These are phyloP conservation scores for Lacanobia oleracea DNA, from an alignment of 2,888 invertebrate species.

Conservation along the genomic window DNA sequence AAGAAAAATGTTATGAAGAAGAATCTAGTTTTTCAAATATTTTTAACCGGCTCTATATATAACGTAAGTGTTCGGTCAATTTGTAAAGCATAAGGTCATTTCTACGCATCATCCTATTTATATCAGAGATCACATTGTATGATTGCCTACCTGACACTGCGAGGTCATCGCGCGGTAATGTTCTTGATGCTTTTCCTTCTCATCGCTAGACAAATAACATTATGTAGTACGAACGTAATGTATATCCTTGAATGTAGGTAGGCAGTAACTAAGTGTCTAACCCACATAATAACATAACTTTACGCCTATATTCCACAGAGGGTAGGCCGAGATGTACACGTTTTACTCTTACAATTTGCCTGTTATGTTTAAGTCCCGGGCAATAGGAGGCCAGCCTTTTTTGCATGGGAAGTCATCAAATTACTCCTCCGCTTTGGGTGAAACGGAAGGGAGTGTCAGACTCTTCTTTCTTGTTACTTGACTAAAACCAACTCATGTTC, in stretches of 20 bases:
- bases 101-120: slow-evolving; percentile 39
- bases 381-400: too few species aligned
- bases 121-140: slow-evolving; percentile 46
- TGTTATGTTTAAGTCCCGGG: too few species aligned
- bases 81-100: slow-evolving; percentile 39
- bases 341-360: too few species aligned
- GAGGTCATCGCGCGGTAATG: slow-evolving; percentile 43
- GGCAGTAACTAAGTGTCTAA: too few species aligned
- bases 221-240: neutral
- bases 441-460: too few species aligned
- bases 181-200: slow-evolving; percentile 32
- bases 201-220: neutral
- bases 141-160: slow-evolving; percentile 36
- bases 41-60: neutral
- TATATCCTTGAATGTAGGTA: neutral
- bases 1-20: too few species aligned
- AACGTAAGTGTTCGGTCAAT: slow-evolving; percentile 26
- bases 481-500: too few species aligned
- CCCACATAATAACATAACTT: too few species aligned
- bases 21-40: too few species aligned
- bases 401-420: too few species aligned
- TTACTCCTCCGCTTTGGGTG: too few species aligned
- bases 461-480: too few species aligned
- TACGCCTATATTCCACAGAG: neutral
- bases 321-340: neutral